Conservation (phyloP, 2,888 invertebrate species). For the Cremastobaeus sp. region DNA sequence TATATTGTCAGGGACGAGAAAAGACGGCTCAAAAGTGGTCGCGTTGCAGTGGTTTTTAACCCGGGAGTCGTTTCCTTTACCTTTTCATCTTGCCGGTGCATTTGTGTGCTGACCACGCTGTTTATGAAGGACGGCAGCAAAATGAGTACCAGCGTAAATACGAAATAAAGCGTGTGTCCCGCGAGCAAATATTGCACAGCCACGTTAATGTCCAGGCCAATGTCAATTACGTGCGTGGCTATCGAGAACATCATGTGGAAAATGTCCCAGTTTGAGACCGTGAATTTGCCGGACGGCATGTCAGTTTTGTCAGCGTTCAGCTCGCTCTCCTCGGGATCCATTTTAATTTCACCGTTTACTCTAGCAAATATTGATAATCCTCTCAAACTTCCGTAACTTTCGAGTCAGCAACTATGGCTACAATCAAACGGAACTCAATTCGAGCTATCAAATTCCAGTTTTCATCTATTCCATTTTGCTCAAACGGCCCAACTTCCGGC, state of each 20-base stretch:
- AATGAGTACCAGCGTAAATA: slow-evolving; percentile 85
- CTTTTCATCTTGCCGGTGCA: slow-evolving; percentile 80
- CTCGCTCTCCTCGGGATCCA: slow-evolving; percentile 45
- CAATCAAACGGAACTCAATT: slow-evolving; percentile 34
- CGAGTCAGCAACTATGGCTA: slow-evolving; percentile 22
- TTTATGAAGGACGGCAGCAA: slow-evolving; percentile 87
- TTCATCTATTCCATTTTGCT: slow-evolving; percentile 10
- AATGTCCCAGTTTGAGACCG: slow-evolving; percentile 81
- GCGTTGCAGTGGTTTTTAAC: slow-evolving; percentile 38
- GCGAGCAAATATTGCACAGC: slow-evolving; percentile 83
- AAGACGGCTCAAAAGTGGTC: slow-evolving; percentile 34
- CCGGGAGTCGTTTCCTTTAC: slow-evolving; percentile 61
- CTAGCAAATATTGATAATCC: slow-evolving; percentile 50
- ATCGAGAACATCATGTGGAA: slow-evolving; percentile 84
- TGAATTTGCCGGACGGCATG: slow-evolving; percentile 67
- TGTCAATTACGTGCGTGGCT: slow-evolving; percentile 84
- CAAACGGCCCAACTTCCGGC: slow-evolving; percentile 8
- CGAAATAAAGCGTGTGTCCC: slow-evolving; percentile 82
- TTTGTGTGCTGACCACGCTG: slow-evolving; percentile 85
- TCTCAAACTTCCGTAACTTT: slow-evolving; percentile 50
- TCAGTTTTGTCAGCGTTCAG: slow-evolving; percentile 67
- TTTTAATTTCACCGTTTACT: slow-evolving; percentile 57
- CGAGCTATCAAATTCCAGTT: slow-evolving; percentile 16
- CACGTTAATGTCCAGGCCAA: slow-evolving; percentile 85
- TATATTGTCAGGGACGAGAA: slow-evolving; percentile 23